These are phyloP conservation scores for Nyctalus aviator DNA, from an alignment of 2,797 vertebrate genomes.

Conservation along the genomic window DNA sequence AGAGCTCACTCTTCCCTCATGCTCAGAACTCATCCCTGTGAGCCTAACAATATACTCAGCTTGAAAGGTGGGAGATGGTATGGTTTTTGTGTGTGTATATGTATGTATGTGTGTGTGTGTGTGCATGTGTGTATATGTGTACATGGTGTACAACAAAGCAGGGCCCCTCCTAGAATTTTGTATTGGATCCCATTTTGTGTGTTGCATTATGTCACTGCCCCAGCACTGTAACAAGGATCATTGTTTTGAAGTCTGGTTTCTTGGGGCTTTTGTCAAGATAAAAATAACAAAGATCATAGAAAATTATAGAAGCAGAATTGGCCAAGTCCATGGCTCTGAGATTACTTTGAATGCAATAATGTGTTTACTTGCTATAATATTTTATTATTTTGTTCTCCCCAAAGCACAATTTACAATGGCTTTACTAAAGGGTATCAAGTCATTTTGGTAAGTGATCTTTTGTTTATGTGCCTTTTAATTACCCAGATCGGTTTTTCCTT, in stretches of 20 bases:
- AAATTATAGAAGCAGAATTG: constrained; percentile 52
- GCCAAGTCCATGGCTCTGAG: constrained; percentile 28
- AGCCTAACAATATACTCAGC: neutral
- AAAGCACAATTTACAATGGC: constrained; percentile 57
- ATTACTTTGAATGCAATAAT: constrained; percentile 50
- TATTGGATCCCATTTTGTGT: neutral
- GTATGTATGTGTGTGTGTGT: no score
- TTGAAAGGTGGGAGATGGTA: neutral
- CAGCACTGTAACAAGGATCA: neutral
- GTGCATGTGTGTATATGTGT: neutral
- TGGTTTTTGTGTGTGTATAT: neutral
- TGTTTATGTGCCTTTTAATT: constrained; percentile 79
- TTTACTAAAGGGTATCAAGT: constrained; percentile 62
- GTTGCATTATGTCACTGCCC: neutral
- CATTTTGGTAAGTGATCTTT: constrained; percentile 73
- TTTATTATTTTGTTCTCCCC: constrained; percentile 68
- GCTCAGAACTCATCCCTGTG: neutral
- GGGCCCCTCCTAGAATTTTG: neutral
- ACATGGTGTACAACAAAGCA: neutral
- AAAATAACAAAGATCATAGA: constrained; percentile 48
- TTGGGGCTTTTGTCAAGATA: constrained; percentile 13
- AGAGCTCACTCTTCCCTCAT: neutral
- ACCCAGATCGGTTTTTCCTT: constrained; percentile 71
- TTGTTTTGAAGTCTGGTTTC: constrained; percentile 36
- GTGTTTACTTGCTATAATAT: constrained; percentile 53